phyloP scores from a whole-genome alignment of 2,797 vertebrate genomes.

The Zalophus californianus region DNA sequence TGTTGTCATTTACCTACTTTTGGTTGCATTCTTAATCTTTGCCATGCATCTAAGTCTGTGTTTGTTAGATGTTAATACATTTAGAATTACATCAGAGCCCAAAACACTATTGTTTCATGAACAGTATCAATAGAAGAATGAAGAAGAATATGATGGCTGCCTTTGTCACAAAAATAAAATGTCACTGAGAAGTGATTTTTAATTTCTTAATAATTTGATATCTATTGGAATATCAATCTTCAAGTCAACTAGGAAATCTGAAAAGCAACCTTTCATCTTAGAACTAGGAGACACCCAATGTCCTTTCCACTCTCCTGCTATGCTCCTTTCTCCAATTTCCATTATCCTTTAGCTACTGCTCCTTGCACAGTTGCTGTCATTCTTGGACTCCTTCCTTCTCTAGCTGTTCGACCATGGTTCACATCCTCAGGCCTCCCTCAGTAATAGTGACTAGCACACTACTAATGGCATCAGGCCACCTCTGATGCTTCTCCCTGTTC shows the following conservation, averaged over 20 bases:
- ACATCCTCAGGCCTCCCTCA: neutral
- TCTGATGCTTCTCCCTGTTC: neutral
- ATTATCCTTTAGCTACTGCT: neutral
- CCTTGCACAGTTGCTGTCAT: neutral
- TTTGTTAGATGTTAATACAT: neutral
- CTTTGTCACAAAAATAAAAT: constrained; percentile 39
- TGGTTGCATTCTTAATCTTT: constrained; percentile 15
- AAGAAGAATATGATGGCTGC: neutral
- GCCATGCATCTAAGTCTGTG: neutral
- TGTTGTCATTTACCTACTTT: constrained; percentile 37
- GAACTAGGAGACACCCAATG: neutral
- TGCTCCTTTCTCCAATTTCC: neutral
- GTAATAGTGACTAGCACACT: neutral
- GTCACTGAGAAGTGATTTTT: constrained; percentile 4
- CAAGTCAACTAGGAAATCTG: neutral
- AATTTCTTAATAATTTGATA: constrained; percentile 37
- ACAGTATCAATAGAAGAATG: neutral
- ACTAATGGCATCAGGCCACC: neutral
- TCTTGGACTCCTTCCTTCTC: neutral
- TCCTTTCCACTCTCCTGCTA: neutral
- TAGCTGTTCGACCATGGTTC: neutral
- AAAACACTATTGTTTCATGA: constrained; percentile 15
- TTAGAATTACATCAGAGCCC: neutral
- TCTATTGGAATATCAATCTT: neutral
- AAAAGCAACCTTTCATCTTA: neutral